These are phyloP conservation scores for Xiphophorus couchianus DNA, from an alignment of 2,113 vertebrate genomes.

Conservation along the genomic window DNA sequence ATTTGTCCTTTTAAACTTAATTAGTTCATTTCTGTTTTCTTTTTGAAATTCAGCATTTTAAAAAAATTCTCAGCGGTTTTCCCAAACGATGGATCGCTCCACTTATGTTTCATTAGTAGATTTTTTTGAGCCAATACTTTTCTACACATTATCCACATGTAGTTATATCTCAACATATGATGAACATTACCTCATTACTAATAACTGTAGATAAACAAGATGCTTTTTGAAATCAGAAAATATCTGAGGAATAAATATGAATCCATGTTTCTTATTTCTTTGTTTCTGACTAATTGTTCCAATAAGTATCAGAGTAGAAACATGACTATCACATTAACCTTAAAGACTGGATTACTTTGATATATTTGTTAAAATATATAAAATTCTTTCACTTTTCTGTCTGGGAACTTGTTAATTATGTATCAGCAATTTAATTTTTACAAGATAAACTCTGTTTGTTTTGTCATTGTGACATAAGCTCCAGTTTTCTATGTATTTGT, in stretches of 20 bases:
- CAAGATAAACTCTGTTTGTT: background rate
- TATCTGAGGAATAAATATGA: background rate
- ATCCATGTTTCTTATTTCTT: background rate
- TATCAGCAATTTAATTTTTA: background rate
- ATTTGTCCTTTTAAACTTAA: background rate
- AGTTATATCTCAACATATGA: background rate
- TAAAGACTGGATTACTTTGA: background rate
- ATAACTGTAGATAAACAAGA: background rate
- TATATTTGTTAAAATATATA: background rate
- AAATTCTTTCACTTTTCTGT: background rate
- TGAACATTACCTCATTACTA: background rate
- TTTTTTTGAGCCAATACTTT: background rate
- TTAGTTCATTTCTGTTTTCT: too few relatives aligned
- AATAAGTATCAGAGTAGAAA: background rate
- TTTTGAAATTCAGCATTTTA: background rate
- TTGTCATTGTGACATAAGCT: background rate
- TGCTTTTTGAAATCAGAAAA: background rate
- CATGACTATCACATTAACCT: background rate
- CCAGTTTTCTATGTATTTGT: background rate
- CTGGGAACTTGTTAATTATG: background rate
- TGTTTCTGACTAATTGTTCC: background rate
- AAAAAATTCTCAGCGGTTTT: background rate
- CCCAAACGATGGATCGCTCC: background rate
- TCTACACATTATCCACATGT: background rate
- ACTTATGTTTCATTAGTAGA: background rate